Percentiles rank a stretch among this genome's conserved stretches.
Conservation (phyloP, 2,888 invertebrate genomes). For the Eupithecia exiguata region DNA sequence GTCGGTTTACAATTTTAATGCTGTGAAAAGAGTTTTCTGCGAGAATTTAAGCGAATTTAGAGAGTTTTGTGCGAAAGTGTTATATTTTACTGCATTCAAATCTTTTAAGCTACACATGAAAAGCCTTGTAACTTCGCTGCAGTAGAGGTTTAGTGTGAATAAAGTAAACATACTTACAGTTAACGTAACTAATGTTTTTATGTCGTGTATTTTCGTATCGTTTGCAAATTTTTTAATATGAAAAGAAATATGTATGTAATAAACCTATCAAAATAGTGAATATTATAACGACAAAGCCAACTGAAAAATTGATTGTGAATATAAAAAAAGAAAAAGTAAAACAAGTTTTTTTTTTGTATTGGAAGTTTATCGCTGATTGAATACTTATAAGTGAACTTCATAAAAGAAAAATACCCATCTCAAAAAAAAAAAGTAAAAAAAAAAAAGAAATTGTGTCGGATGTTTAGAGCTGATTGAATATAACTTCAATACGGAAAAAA, state of each 20-base stretch:
- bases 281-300: neutral
- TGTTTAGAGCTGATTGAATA: too few species aligned
- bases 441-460: too few species aligned
- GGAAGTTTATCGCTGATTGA: too few species aligned
- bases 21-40: constrained; percentile 7
- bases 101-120: neutral
- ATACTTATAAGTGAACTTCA: too few species aligned
- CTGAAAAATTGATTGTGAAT: neutral
- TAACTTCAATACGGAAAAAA: neutral
- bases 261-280: neutral
- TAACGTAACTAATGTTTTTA: too few species aligned
- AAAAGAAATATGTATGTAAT: neutral
- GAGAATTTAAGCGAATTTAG: constrained; percentile 7
- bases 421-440: too few species aligned
- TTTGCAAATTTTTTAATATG: neutral
- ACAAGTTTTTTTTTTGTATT: too few species aligned
- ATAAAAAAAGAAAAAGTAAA: too few species aligned
- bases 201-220: neutral
- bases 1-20: constrained; percentile 16
- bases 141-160: neutral
- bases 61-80: constrained; percentile 5
- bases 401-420: too few species aligned
- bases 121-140: neutral
- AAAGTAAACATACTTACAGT: neutral
- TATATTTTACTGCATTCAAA: constrained; percentile 2